Base-by-base conservation (phyloP, 37 sponge, comb jelly and placozoan species). In the Lycopodina hypogea region DNA sequence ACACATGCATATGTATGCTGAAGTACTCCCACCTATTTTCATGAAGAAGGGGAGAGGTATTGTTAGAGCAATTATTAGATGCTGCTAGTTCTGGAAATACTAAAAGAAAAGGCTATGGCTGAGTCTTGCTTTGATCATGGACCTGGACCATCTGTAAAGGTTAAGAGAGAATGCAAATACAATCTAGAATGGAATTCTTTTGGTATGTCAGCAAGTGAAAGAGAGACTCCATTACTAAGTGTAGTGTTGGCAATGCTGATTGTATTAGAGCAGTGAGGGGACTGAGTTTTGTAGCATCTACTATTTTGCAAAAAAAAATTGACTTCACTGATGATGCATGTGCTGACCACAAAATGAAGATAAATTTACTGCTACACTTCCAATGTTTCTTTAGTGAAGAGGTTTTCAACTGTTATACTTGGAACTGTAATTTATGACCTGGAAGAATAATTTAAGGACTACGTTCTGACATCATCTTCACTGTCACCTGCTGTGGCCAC, bases 391-490 rank as follows among this genome's bases (percentile, higher is more conserved):
- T 32, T 74, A 32, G 75, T 35, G 12, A 28, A 55, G 15, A 41
- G 58, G 23, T 74, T 74, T 74, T 33, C 57, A 52, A 35, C 21
- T 50, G 75, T 35, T 29, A 58, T 56, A 33, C 58, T 33, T 56
- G 50, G 55, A 74, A 58, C 53, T 34, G 48, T 15, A 56, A 53
- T 74, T 15, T 57, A 74, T 74, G 19, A 41, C 37, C 38, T 53
- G 56, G 75, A 55, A 74, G 75, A 74, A 50, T 57, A 74, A 33
- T 9, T 71, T 24, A 48, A 55, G 56, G 75, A 74, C 33, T 74
- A 74, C 75, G 32, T 42, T 18, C 33, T 74, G 58, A 23, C 58
- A 50, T 36, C 75, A 52, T 29, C 57, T 29, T 26, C 33, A 32
- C 14, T 29, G 29, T 9, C 55, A 32, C 75, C 75, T 8, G 6